Evolutionary conservation across 2,888 invertebrate genomes (phyloP), one percentile per base, ranked within the genome.

Genomic region (Nomada fabriciana): DNA sequence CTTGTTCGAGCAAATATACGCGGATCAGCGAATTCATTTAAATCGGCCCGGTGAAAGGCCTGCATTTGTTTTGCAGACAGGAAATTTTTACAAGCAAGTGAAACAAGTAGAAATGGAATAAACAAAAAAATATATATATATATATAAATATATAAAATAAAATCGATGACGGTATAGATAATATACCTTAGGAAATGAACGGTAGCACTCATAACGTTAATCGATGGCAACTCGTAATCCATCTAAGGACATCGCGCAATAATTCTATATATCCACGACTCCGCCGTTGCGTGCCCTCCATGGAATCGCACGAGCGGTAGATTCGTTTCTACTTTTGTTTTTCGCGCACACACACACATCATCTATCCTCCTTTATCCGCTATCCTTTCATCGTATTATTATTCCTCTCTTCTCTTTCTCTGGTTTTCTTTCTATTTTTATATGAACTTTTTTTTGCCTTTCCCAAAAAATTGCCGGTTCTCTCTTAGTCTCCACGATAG

Each of bases 181-280:
- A 72, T 29, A 65, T n/a, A 61, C 72, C 69, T 79, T 65, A 74
- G 89, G 91, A 92, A 91, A 92, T 91, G 91, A 92, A 92, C 91
- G 81, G 90, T 91, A 90, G 91, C 86, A 87, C 65, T 87, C 84
- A 84, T 87, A 90, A 90, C 89, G 91, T 91, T 90, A 88, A 89
- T 91, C 90, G 87, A 91, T 91, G 90, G 89, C 90, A 89, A 91
- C 88, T 90, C 84, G 88, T 10, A 83, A 87, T 89, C 81, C 79
- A 74, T 77, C 88, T 81, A 87, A 65, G 80, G 84, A 85, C 80
- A 86, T 88, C 87, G 86, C 80, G 81, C 79, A 76, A 88, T 86
- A 84, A 80, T 82, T 80, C 80, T 81, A 80, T 82, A 80, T 65
- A 74, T 61, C 70, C 83, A 78, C 81, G 73, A 80, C 76, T 50